Conservation (phyloP, 2,888 invertebrate genomes). For the Sceliomorpha sp. region DNA sequence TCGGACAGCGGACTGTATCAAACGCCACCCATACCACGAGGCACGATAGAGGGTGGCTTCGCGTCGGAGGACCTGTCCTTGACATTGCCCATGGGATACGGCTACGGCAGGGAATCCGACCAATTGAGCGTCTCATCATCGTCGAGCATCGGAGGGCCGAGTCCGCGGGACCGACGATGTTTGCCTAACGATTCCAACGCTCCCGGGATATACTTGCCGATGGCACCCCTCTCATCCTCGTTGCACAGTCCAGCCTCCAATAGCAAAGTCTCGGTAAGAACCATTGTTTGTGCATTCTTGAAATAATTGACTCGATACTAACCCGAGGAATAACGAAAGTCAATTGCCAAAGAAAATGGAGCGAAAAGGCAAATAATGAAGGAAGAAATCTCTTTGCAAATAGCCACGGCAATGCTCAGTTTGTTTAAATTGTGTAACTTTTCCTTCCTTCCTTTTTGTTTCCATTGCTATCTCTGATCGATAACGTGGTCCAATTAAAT, state of each 20-base stretch:
- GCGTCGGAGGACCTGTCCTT: constrained; percentile 83
- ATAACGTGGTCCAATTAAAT: constrained; percentile 11
- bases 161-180: constrained; percentile 80
- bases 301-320: neutral
- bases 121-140: constrained; percentile 84
- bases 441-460: neutral
- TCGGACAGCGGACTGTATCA: constrained; percentile 83
- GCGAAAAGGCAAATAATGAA: neutral
- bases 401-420: neutral
- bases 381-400: neutral
- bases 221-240: constrained; percentile 82
- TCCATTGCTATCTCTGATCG: neutral
- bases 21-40: constrained; percentile 82
- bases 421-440: neutral
- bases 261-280: constrained; percentile 84
- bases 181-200: constrained; percentile 80
- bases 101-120: constrained; percentile 82
- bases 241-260: constrained; percentile 83
- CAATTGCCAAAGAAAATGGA: constrained; percentile 1
- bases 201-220: constrained; percentile 83
- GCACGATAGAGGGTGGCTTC: constrained; percentile 82
- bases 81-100: constrained; percentile 78
- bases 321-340: constrained; percentile 1
- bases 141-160: constrained; percentile 83
- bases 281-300: neutral